These are phyloP conservation scores for Forbesichthys agassizii DNA, from an alignment of 2,113 vertebrate species.

Conservation along the genomic window DNA sequence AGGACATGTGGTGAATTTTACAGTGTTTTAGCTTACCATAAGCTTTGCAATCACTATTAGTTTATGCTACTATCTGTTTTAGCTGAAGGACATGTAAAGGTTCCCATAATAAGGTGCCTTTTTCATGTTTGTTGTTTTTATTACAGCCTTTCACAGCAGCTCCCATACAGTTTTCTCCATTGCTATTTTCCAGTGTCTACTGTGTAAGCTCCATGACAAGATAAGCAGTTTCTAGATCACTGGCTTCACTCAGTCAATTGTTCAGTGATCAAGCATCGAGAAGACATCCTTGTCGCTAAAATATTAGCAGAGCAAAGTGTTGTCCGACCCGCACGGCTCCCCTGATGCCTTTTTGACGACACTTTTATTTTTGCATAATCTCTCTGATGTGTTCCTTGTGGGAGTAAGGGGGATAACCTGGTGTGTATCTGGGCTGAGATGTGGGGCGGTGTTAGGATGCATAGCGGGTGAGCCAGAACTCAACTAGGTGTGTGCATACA, in stretches of 20 bases:
- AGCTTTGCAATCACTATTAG: conserved; percentile 58
- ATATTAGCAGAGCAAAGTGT: conserved; percentile 38
- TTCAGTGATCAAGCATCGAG: conserved; percentile 45
- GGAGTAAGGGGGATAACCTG: conserved; percentile 66
- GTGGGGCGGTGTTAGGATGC: conserved; percentile 52
- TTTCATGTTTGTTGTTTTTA: not conserved
- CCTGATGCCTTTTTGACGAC: not conserved
- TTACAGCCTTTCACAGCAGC: conserved; percentile 8
- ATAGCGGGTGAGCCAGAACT: conserved; percentile 50
- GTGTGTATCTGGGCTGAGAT: conserved; percentile 63
- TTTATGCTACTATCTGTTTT: conserved; percentile 52
- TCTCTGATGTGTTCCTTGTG: conserved; percentile 56
- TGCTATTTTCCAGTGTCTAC: not conserved
- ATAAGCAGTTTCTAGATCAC: conserved; percentile 43
- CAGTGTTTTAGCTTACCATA: no score
- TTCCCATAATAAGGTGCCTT: conserved; percentile 10
- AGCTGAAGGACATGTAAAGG: conserved; percentile 39
- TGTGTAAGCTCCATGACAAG: conserved; percentile 43
- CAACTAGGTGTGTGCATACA: conserved; percentile 73
- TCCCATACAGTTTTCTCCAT: not conserved
- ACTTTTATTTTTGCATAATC: conserved; percentile 65
- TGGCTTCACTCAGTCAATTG: conserved; percentile 40
- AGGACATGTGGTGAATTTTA: no score
- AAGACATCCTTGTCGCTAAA: conserved; percentile 58
- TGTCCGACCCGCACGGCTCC: conserved; percentile 31